Percentiles rank a stretch among this genome's conserved stretches.
These are phyloP conservation scores for Chaetogeoica ovagalla DNA, from an alignment of 2,888 invertebrate genomes.

Conservation along the genomic window DNA sequence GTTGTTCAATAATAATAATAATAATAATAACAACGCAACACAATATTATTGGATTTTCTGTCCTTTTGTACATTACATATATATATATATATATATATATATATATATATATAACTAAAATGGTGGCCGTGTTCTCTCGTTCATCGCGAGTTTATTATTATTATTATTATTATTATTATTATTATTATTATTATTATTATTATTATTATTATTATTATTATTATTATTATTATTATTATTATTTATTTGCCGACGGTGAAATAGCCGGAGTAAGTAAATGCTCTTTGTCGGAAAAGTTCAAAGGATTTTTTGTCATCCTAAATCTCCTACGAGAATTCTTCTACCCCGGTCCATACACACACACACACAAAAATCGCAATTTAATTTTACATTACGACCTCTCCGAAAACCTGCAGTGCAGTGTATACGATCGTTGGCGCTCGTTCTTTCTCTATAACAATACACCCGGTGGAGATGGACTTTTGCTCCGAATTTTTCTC, in stretches of 20 bases:
- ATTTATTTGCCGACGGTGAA: slow-evolving; percentile 24
- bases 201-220: slow-evolving; percentile 49
- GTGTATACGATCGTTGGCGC: too few relatives aligned
- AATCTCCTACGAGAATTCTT: background rate
- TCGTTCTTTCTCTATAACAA: too few relatives aligned
- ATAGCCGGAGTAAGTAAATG: background rate
- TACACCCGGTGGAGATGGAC: too few relatives aligned
- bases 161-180: slow-evolving; percentile 49
- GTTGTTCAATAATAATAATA: too few relatives aligned
- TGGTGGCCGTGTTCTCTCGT: background rate
- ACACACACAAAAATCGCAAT: slow-evolving; percentile 18
- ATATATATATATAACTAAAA: background rate
- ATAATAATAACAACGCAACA: background rate
- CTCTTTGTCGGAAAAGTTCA: slow-evolving; percentile 34
- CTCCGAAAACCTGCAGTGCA: background rate
- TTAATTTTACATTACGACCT: slow-evolving; percentile 26
- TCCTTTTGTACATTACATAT: background rate
- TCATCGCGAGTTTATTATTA: slow-evolving; percentile 7
- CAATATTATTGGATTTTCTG: slow-evolving; percentile 16
- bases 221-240: slow-evolving; percentile 45
- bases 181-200: slow-evolving; percentile 48
- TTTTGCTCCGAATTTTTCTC: too few relatives aligned
- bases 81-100: too few relatives aligned
- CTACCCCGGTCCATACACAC: background rate
- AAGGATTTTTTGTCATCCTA: background rate